Evolutionary conservation across 2,888 invertebrate genomes (phyloP).

Genomic region (Tipula confusa): DNA sequence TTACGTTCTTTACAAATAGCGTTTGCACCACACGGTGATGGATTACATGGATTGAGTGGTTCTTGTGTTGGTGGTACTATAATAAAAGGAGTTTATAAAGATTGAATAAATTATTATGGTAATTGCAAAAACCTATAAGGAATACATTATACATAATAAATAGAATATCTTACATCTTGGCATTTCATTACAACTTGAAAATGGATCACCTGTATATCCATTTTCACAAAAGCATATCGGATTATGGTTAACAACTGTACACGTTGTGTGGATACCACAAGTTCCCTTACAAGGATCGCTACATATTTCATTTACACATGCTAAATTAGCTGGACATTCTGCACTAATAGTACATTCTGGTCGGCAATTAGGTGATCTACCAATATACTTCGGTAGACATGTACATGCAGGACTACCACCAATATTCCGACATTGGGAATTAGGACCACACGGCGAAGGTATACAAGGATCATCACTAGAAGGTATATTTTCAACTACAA

Average conservation of each 20-base stretch:
- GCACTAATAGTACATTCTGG: constrained; percentile 70
- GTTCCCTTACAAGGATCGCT: constrained; percentile 73
- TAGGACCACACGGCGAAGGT: constrained; percentile 79
- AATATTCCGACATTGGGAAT: constrained; percentile 74
- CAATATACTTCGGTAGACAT: constrained; percentile 71
- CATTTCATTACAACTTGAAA: constrained; percentile 61
- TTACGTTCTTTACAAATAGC: constrained; percentile 70
- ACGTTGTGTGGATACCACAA: constrained; percentile 69
- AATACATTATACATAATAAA: neutral
- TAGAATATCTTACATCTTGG: constrained; percentile 48
- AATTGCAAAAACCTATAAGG: neutral
- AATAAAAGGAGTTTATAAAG: neutral
- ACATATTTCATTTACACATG: constrained; percentile 75
- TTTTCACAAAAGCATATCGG: constrained; percentile 70
- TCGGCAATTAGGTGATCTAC: constrained; percentile 79
- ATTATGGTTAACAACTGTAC: constrained; percentile 71
- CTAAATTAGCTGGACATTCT: constrained; percentile 69
- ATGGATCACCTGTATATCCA: constrained; percentile 75
- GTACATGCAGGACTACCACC: constrained; percentile 78
- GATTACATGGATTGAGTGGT: constrained; percentile 68
- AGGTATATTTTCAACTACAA: constrained; percentile 35
- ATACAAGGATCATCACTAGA: constrained; percentile 70
- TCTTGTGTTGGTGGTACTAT: constrained; percentile 51
- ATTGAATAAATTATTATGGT: neutral
- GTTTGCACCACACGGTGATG: constrained; percentile 75